phyloP scores from a whole-genome alignment of 2,888 invertebrate genomes.

The Tanypteryx hageni region DNA sequence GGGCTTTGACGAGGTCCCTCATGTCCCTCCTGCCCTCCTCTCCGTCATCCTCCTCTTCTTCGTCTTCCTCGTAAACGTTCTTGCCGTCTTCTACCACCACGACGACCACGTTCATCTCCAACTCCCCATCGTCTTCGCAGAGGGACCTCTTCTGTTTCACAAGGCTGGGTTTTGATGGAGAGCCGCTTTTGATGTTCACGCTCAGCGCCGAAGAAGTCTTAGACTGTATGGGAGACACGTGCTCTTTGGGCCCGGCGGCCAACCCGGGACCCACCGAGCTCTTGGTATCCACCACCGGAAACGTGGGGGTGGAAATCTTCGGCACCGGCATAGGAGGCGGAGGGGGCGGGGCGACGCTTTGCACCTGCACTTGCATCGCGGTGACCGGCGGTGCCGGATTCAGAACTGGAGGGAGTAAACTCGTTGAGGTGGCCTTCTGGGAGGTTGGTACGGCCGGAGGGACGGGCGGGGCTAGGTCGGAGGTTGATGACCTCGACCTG shows the following conservation, averaged over 20 bases:
- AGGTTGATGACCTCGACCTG: slow-evolving; percentile 86
- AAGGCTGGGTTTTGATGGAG: slow-evolving; percentile 80
- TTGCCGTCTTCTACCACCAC: slow-evolving; percentile 79
- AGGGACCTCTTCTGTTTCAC: slow-evolving; percentile 93
- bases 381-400: slow-evolving; percentile 20
- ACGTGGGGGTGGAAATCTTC: slow-evolving; percentile 66
- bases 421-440: slow-evolving; percentile 72
- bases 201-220: slow-evolving; percentile 58
- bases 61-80: slow-evolving; percentile 77
- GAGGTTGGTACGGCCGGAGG: slow-evolving; percentile 73
- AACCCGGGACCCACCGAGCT: slow-evolving; percentile 67
- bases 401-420: slow-evolving; percentile 64
- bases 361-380: not conserved
- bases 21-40: slow-evolving; percentile 84
- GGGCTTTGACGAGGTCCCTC: slow-evolving; percentile 81
- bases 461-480: slow-evolving; percentile 78
- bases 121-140: slow-evolving; percentile 80
- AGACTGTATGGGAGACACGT: slow-evolving; percentile 63
- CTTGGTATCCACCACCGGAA: slow-evolving; percentile 71
- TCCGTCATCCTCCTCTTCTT: slow-evolving; percentile 71
- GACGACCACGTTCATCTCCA: slow-evolving; percentile 71
- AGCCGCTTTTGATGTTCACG: slow-evolving; percentile 41
- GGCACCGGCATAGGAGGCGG: slow-evolving; percentile 62
- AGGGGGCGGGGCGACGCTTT: not conserved
- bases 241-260: slow-evolving; percentile 37